phyloP scores from a whole-genome alignment of 2,113 vertebrate species.

The Psophia crepitans region DNA sequence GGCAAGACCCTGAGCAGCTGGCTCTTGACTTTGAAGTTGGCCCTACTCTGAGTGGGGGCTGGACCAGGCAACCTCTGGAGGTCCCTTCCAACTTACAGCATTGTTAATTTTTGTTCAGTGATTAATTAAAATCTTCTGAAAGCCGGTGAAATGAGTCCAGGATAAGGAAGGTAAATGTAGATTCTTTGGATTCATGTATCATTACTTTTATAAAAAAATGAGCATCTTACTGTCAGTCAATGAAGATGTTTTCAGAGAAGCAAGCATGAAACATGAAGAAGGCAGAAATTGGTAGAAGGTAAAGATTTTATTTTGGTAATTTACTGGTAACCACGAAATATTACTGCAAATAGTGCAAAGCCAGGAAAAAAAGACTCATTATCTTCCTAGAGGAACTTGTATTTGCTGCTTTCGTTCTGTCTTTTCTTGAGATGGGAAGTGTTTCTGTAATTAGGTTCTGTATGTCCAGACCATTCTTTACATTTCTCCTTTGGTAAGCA shows the following conservation, averaged over 20 bases:
- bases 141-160: background rate
- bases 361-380: background rate
- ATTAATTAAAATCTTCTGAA: slow-evolving; percentile 1
- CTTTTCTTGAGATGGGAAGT: background rate
- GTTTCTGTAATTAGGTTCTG: background rate
- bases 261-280: background rate
- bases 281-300: background rate
- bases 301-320: background rate
- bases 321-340: background rate
- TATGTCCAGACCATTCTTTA: background rate
- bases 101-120: background rate
- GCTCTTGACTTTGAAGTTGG: background rate
- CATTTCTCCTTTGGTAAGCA: background rate
- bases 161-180: background rate
- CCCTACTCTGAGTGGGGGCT: background rate
- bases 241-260: background rate
- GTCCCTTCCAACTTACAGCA: background rate
- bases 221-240: background rate
- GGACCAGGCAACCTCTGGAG: background rate
- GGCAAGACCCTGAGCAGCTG: background rate
- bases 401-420: background rate
- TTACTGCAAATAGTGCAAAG: background rate
- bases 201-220: background rate
- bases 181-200: background rate
- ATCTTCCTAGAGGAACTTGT: background rate